A percentile compares a stretch with the other conserved stretches of the same genome.
These are phyloP conservation scores for Marmota flaviventris DNA, from an alignment of 2,113 vertebrate genomes.

Conservation along the genomic window DNA sequence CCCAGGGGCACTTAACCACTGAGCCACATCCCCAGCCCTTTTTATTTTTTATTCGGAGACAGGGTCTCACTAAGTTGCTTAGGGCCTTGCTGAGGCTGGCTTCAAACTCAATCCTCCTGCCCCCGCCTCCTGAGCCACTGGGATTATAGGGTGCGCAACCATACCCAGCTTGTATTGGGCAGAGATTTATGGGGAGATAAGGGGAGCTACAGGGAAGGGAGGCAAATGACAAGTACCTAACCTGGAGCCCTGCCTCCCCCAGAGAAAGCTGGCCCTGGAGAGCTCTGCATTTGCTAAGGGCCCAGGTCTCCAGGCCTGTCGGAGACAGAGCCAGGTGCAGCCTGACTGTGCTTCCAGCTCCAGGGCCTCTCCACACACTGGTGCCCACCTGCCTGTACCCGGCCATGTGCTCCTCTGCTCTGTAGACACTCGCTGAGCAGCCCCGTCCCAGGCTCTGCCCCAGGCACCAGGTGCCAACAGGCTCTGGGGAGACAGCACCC, in stretches of 20 bases:
- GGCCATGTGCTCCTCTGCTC: rapidly evolving
- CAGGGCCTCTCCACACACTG: too few species aligned
- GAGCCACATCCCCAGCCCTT: too few species aligned
- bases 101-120: too few species aligned
- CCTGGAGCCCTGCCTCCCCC: too few species aligned
- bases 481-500: not conserved
- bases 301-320: too few species aligned
- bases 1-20: too few species aligned
- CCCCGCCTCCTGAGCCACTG: too few species aligned
- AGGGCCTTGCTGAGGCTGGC: too few species aligned
- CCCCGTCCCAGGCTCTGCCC: not conserved
- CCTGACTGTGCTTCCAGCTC: not conserved
- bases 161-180: not conserved
- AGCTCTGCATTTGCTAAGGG: not conserved
- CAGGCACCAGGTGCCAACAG: not conserved
- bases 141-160: too few species aligned
- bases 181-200: not conserved
- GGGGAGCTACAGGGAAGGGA: not conserved
- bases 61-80: too few species aligned
- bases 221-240: not conserved
- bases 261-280: not conserved
- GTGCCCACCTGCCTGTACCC: not conserved
- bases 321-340: not conserved
- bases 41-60: too few species aligned
- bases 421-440: not conserved